Evolutionary conservation across 2,113 vertebrate species (phyloP).

Genomic region (Lamprotornis superbus): DNA sequence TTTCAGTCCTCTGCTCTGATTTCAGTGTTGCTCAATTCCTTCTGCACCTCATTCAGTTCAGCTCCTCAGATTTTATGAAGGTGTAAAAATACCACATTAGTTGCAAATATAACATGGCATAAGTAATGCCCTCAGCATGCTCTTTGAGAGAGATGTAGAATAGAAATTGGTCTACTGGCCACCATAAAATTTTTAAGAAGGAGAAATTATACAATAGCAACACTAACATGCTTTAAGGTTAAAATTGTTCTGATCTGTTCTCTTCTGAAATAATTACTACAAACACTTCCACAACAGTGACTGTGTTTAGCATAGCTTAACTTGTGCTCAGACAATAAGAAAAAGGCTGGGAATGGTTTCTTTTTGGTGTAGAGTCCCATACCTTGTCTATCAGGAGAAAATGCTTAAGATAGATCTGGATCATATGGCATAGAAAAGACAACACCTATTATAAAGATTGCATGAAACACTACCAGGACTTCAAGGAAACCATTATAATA

Average conservation of each 20-base stretch:
- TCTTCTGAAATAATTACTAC: neutral
- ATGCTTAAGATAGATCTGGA: neutral
- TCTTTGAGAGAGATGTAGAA: neutral
- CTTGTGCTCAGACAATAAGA: neutral
- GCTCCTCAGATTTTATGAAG: neutral
- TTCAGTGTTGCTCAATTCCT: neutral
- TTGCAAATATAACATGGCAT: neutral
- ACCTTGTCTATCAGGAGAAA: neutral
- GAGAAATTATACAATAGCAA: neutral
- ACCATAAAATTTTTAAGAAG: neutral
- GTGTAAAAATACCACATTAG: neutral
- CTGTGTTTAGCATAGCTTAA: neutral
- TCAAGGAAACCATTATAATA: neutral
- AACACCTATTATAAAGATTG: neutral
- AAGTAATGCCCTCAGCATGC: neutral
- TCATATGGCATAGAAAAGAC: neutral
- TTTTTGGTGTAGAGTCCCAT: neutral
- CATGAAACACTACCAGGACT: neutral
- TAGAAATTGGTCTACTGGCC: neutral
- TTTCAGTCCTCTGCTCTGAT: neutral
- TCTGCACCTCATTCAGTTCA: neutral
- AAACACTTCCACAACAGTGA: neutral
- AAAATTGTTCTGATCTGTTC: neutral
- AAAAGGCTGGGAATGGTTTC: neutral
- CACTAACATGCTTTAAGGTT: neutral